Conservation (phyloP, 2,888 invertebrate genomes). For the Xiphydria camelus region DNA sequence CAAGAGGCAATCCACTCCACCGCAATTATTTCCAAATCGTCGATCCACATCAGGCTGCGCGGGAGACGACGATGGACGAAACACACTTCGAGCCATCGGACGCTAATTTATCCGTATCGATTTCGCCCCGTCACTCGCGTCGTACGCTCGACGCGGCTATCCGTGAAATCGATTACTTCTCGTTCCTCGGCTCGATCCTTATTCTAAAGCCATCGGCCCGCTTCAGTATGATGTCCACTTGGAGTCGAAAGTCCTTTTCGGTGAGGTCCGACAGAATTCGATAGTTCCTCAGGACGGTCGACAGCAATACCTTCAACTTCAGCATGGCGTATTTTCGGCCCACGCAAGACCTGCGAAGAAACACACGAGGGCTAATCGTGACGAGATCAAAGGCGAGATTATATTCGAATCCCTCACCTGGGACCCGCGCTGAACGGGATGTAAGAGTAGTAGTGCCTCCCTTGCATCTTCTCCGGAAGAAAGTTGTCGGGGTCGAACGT, state of each 20-base stretch:
- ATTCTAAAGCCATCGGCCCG: constrained; percentile 77
- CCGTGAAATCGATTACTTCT: too few relatives aligned
- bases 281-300: constrained; percentile 75
- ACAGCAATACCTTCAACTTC: constrained; percentile 76
- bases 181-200: constrained; percentile 69
- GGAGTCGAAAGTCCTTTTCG: constrained; percentile 72
- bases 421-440: constrained; percentile 85
- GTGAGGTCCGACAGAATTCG: constrained; percentile 69
- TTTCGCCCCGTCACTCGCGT: too few relatives aligned
- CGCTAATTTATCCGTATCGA: too few relatives aligned
- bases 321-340: constrained; percentile 82
- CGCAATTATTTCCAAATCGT: too few relatives aligned
- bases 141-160: too few relatives aligned
- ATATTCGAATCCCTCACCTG: too few relatives aligned
- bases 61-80: too few relatives aligned
- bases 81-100: too few relatives aligned
- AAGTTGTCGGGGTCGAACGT: constrained; percentile 85
- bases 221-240: constrained; percentile 78
- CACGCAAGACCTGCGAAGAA: constrained; percentile 61
- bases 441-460: constrained; percentile 79
- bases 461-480: constrained; percentile 75
- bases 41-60: too few relatives aligned
- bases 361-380: too few relatives aligned
- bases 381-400: too few relatives aligned
- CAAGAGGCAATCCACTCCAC: too few relatives aligned